phyloP scores from a whole-genome alignment of 1,140 invertebrate genomes.

The Hirudo medicinalis region DNA sequence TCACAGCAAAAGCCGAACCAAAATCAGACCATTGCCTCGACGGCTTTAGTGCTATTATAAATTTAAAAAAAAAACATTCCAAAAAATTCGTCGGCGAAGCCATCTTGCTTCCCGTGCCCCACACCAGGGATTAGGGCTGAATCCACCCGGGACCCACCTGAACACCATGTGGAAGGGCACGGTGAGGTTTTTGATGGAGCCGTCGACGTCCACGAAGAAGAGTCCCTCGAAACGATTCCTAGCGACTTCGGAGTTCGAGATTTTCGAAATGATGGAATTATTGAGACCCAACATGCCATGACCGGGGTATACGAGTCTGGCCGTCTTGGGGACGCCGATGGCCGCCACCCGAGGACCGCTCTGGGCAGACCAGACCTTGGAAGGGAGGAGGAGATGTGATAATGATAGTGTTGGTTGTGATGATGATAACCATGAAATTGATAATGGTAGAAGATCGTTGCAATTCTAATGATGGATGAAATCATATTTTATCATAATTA shows the following conservation, averaged over 20 bases:
- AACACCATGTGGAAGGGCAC: conserved; percentile 73
- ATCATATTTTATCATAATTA: no score
- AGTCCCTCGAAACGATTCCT: no score
- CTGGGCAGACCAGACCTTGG: conserved; percentile 57
- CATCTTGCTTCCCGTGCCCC: no score
- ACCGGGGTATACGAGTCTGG: conserved; percentile 48
- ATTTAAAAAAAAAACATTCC: no score
- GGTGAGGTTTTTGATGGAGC: conserved; percentile 60
- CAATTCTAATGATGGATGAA: no score
- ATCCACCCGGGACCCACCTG: conserved; percentile 27
- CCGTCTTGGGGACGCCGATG: conserved; percentile 69
- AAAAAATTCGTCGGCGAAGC: no score
- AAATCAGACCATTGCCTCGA: no score
- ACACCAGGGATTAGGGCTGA: no score
- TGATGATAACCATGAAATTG: background rate
- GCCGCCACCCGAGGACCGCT: conserved; percentile 73
- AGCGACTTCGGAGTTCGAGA: no score
- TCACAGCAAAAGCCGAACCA: no score
- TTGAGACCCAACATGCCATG: conserved; percentile 62
- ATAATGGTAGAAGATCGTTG: background rate
- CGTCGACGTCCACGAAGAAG: conserved; percentile 66
- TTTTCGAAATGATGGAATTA: conserved; percentile 45
- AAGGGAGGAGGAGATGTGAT: no score
- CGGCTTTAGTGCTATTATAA: no score
- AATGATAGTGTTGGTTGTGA: background rate